Conservation (phyloP, 2,113 vertebrate species). For the Megaceryle torquata region DNA sequence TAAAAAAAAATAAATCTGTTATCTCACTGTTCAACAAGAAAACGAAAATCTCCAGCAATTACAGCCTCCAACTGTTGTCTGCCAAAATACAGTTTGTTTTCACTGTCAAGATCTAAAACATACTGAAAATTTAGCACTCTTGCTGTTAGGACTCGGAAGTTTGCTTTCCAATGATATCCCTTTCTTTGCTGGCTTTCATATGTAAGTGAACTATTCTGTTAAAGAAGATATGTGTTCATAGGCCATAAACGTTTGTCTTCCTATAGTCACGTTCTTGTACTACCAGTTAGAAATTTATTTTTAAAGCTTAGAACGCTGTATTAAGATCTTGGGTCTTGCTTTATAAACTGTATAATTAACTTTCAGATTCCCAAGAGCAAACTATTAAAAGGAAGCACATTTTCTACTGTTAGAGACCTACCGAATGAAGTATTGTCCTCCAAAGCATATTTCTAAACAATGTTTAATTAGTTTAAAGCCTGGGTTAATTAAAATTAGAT, state of each 20-base stretch:
- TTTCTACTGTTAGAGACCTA: not conserved
- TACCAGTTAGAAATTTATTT: not conserved
- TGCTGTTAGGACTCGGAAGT: not conserved
- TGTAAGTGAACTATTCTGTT: not conserved
- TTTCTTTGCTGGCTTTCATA: not conserved
- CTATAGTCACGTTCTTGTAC: not conserved
- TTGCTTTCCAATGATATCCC: not conserved
- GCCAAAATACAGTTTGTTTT: not conserved
- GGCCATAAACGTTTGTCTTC: not conserved
- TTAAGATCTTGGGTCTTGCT: not conserved
- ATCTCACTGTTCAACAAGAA: not conserved
- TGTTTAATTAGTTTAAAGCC: not conserved
- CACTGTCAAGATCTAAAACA: not conserved
- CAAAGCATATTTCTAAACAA: not conserved
- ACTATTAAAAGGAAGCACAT: not conserved
- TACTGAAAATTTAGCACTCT: not conserved
- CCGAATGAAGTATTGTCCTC: not conserved
- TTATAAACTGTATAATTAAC: not conserved
- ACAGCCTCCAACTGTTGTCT: not conserved
- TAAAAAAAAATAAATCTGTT: not conserved
- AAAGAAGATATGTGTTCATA: not conserved
- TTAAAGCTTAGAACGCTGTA: not conserved
- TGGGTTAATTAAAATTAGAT: not conserved
- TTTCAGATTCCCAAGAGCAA: not conserved
- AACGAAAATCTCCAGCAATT: not conserved